phyloP scores from a whole-genome alignment of 2,888 invertebrate genomes.

The Cheiracanthium punctorium region DNA sequence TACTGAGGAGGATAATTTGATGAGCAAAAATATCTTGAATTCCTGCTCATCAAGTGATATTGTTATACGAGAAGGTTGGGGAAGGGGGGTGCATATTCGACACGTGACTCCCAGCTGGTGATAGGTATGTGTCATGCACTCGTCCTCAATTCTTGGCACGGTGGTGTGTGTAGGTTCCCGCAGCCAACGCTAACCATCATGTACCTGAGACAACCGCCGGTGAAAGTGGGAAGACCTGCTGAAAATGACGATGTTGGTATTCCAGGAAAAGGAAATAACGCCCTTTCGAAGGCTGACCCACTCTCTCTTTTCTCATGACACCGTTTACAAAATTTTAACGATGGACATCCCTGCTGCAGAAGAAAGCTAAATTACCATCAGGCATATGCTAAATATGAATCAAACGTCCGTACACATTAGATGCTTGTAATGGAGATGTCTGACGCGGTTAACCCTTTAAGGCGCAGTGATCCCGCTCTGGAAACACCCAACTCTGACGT shows the following conservation, averaged over 20 bases:
- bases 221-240: conserved; percentile 13
- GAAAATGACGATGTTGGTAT: neutral
- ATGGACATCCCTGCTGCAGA: neutral
- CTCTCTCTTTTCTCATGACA: neutral
- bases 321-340: neutral
- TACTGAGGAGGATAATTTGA: too few species aligned
- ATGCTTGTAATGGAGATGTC: too few species aligned
- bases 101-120: neutral
- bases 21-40: neutral
- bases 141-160: neutral
- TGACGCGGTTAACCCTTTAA: too few species aligned
- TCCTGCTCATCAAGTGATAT: neutral
- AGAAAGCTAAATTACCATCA: too few species aligned
- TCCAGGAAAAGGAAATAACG: neutral
- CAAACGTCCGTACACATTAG: too few species aligned
- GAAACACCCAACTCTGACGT: too few species aligned
- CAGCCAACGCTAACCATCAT: neutral
- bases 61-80: neutral
- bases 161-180: neutral
- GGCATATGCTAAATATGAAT: too few species aligned
- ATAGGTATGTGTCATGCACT: neutral
- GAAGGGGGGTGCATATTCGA: neutral
- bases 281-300: neutral
- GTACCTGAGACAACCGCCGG: neutral
- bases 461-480: too few species aligned